These are phyloP conservation scores for Gymnocypris eckloni DNA, from an alignment of 2,797 vertebrate genomes.

Conservation along the genomic window DNA sequence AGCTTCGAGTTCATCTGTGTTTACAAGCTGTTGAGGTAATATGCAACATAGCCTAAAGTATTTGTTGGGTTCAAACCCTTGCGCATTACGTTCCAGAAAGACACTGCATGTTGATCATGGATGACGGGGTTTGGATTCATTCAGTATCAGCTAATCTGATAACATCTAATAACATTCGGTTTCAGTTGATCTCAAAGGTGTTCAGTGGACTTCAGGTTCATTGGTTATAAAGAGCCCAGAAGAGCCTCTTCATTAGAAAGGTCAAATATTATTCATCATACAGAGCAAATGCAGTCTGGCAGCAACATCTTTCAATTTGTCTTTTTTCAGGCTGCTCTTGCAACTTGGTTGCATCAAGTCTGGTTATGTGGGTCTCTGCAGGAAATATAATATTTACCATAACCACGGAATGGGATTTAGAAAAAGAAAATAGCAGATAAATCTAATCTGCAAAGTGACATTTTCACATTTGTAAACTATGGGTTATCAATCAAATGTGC, in stretches of 20 bases:
- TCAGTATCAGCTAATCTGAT: too few species aligned
- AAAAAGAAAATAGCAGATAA: background rate
- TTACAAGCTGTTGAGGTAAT: background rate
- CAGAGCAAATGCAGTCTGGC: conserved; percentile 3
- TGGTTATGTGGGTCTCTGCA: background rate
- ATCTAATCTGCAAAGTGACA: background rate
- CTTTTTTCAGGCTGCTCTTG: conserved; percentile 13
- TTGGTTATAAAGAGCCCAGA: background rate
- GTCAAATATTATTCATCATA: background rate
- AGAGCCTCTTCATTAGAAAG: background rate
- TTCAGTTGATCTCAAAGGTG: background rate
- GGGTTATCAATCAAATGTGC: background rate
- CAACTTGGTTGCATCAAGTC: conserved; percentile 20
- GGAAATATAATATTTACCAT: conserved; percentile 2
- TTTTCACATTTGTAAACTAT: background rate
- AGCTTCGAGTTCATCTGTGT: conserved; percentile 47
- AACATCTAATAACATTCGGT: background rate
- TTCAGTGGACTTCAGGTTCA: background rate
- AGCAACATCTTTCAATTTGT: conserved; percentile 20
- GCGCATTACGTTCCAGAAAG: background rate
- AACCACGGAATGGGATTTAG: background rate
- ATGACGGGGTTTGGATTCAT: background rate
- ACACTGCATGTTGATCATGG: background rate
- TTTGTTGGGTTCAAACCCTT: background rate
- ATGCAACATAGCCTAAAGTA: background rate